phyloP scores from a whole-genome alignment of 2,113 vertebrate species.

The Nannobrachium achirus region DNA sequence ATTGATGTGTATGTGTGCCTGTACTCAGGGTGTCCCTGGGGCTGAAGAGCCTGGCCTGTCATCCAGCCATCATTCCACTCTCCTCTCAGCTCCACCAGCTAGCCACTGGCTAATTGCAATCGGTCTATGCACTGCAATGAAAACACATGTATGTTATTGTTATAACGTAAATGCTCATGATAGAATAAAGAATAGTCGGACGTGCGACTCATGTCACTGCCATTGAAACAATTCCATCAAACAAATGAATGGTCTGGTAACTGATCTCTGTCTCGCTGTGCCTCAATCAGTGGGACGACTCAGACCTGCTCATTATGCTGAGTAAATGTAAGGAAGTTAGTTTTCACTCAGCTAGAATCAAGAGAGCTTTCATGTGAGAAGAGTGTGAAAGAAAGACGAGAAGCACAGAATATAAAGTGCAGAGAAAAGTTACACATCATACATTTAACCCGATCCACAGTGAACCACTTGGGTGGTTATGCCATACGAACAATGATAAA shows the following conservation, averaged over 20 bases:
- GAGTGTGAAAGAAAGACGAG: slow-evolving; percentile 8
- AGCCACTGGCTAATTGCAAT: slow-evolving; percentile 33
- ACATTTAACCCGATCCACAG: not conserved
- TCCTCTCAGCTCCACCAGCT: slow-evolving; percentile 61
- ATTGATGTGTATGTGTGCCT: slow-evolving; percentile 54
- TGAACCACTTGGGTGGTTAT: no score
- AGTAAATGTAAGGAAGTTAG: slow-evolving; percentile 25
- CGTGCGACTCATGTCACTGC: slow-evolving; percentile 46
- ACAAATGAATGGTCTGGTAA: slow-evolving; percentile 10
- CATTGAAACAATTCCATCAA: slow-evolving; percentile 1
- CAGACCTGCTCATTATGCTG: slow-evolving; percentile 59
- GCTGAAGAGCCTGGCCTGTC: slow-evolving; percentile 64
- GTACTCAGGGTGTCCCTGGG: slow-evolving; percentile 54
- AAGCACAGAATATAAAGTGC: slow-evolving; percentile 36
- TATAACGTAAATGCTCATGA: slow-evolving; percentile 48
- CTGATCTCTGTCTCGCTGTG: slow-evolving; percentile 36
- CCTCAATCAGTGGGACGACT: slow-evolving; percentile 42
- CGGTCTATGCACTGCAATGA: not conserved
- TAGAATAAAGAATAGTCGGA: slow-evolving; percentile 48
- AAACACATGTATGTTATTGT: not conserved
- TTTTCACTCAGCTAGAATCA: slow-evolving; percentile 48
- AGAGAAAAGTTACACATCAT: slow-evolving; percentile 10
- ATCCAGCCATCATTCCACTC: slow-evolving; percentile 60
- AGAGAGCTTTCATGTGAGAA: slow-evolving; percentile 61
- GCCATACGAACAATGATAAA: no score